phyloP scores from a whole-genome alignment of 1,140 invertebrate species.

The Augochlora pura region DNA sequence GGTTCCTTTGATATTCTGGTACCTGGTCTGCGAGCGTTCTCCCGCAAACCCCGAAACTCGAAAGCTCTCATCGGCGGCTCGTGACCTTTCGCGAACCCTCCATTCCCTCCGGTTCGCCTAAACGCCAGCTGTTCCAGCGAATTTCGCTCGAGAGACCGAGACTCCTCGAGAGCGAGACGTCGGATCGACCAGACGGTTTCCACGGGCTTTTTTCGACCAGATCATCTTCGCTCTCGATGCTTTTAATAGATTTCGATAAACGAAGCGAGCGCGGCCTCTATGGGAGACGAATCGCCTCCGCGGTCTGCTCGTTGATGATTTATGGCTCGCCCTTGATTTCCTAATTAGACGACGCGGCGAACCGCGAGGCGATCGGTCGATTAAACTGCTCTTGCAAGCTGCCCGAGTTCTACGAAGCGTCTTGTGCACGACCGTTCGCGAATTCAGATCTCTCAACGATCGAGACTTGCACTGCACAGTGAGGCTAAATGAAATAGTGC shows the following conservation, averaged over 20 bases:
- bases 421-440: background rate
- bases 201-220: too few relatives aligned
- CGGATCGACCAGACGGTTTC: too few relatives aligned
- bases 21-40: background rate
- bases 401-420: background rate
- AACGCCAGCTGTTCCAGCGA: background rate
- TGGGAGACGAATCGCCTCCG: conserved; percentile 40
- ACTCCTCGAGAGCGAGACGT: too few relatives aligned
- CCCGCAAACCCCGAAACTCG: conserved; percentile 15
- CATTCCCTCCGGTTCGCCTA: background rate
- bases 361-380: background rate
- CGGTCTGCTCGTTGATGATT: background rate
- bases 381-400: background rate
- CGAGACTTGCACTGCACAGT: too few relatives aligned
- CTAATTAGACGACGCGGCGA: conserved; percentile 16
- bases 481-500: too few relatives aligned
- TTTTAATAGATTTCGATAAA: conserved; percentile 60
- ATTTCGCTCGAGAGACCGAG: too few relatives aligned
- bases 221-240: conserved; percentile 47
- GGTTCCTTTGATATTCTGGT: too few relatives aligned
- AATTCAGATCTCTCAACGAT: background rate
- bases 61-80: conserved; percentile 2
- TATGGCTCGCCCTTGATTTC: conserved; percentile 6
- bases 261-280: conserved; percentile 33
- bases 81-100: background rate